These are phyloP conservation scores for Zygaena filipendulae DNA, from an alignment of 2,888 invertebrate species.

Conservation along the genomic window DNA sequence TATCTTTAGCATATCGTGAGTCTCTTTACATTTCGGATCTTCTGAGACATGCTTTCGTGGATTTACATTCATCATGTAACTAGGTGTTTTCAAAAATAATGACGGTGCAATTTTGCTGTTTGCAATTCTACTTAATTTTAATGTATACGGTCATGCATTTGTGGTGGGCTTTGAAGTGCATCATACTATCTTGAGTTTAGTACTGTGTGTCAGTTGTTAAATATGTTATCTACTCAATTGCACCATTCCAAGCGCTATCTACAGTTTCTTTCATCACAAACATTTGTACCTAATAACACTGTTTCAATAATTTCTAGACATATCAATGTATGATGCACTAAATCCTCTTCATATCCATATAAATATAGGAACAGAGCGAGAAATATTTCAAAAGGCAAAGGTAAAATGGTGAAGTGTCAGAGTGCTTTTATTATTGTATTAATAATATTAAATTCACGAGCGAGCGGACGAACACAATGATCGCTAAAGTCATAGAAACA, in stretches of 20 bases:
- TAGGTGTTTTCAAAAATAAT: constrained; percentile 51
- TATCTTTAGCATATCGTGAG: constrained; percentile 38
- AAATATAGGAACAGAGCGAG: constrained; percentile 52
- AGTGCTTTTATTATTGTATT: constrained; percentile 57
- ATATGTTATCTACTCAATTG: too few species aligned
- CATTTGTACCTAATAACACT: too few species aligned
- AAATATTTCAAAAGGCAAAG: constrained; percentile 52
- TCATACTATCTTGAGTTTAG: constrained; percentile 49
- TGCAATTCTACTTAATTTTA: constrained; percentile 51
- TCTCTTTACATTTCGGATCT: constrained; percentile 43
- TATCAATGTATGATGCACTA: constrained; percentile 67
- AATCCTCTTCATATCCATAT: constrained; percentile 41
- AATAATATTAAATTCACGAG: constrained; percentile 55
- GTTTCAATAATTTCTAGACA: too few species aligned
- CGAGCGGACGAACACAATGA: constrained; percentile 68
- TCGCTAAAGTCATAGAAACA: constrained; percentile 50
- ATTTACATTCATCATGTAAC: constrained; percentile 34
- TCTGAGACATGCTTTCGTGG: constrained; percentile 70
- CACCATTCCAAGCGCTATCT: too few species aligned
- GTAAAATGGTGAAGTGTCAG: constrained; percentile 54
- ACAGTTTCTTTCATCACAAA: too few species aligned
- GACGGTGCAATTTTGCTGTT: constrained; percentile 56
- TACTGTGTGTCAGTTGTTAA: too few species aligned
- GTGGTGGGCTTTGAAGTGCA: constrained; percentile 60
- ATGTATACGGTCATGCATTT: constrained; percentile 50